Evolutionary conservation across 2,888 invertebrate genomes (phyloP).

Genomic region (Drosophila barbarae): DNA sequence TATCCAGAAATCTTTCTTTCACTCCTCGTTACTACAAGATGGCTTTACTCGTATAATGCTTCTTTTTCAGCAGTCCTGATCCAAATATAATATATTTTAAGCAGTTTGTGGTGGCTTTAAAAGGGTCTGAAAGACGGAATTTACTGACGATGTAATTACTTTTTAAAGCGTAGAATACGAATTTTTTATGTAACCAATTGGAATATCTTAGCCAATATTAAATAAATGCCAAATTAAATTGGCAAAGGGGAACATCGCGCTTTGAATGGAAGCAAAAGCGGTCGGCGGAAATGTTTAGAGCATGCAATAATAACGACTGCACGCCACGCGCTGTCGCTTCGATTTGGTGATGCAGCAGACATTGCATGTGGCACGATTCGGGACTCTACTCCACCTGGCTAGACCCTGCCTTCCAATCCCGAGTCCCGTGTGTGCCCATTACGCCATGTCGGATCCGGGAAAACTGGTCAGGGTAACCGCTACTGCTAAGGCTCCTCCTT

Average conservation of each 20-base stretch:
- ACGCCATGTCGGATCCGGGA: conserved; percentile 51
- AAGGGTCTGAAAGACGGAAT: background rate
- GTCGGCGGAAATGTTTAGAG: conserved; percentile 43
- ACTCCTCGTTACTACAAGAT: background rate
- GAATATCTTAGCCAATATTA: conserved; percentile 6
- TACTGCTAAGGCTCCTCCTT: conserved; percentile 12
- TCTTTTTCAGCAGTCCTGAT: too few relatives aligned
- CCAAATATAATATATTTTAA: background rate
- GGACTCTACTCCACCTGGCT: conserved; percentile 24
- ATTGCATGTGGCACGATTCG: conserved; percentile 67
- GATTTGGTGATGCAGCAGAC: conserved; percentile 39
- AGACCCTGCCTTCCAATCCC: conserved; percentile 27
- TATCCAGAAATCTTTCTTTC: background rate
- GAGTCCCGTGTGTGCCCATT: conserved; percentile 65
- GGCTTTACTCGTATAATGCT: background rate
- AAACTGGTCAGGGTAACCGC: conserved; percentile 32
- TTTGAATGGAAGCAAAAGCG: conserved; percentile 7
- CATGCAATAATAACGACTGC: conserved; percentile 42
- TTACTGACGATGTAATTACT: background rate
- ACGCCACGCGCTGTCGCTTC: conserved; percentile 53
- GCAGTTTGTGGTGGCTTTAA: background rate
- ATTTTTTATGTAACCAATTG: too few relatives aligned
- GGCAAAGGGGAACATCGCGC: conserved; percentile 24
- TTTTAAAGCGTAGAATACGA: background rate
- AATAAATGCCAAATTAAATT: conserved; percentile 46